Evolutionary conservation across 2,888 invertebrate species (phyloP), one percentile per base, ranked within the genome.

Genomic region (Sthenelais limicola): DNA sequence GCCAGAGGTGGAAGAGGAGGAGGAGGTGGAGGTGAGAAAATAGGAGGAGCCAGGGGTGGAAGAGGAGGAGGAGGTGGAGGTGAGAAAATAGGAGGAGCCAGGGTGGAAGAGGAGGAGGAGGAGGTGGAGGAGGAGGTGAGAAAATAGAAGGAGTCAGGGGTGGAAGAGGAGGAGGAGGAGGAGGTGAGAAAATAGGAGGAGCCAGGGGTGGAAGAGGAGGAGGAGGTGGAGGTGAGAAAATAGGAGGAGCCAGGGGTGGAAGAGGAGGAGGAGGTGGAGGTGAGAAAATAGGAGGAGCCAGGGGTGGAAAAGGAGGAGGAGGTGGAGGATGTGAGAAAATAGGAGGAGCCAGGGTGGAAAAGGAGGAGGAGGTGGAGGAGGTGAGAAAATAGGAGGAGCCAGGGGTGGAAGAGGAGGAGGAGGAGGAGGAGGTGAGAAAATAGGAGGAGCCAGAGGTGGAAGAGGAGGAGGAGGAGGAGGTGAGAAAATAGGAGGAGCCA

Each of bases 241-340:
- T 5, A n/a, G n/a, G 51, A n/a, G 51, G 51, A n/a, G n/a, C n/a
- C n/a, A n/a, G n/a, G 51, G 51, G 51, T 21, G 51, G 51, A n/a
- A 51, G 9, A 24, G 51, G n/a, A 5, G 9, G n/a, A n/a, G 51
- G 51, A 24, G 51, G 51, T 7, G n/a, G 54, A 24, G 51, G 51
- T n/a, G n/a, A n/a, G 51, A 24, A 5, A 24, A 24, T 21, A 24
- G 24, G 21, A 51, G 51, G 30, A 26, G 26, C 12, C n/a, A n/a
- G 28, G 69, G 58, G 54, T 24, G 69, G 66, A 62, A 26, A 18
- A 28, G 69, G 38, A 30, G 26, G 28, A 28, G 69, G 24, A 32
- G 15, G 54, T 24, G 69, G 21, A 62, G 28, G 21, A 30, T 62
- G 28, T n/a, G 28, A 28, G 33, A 33, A 24, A 28, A 21, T 9